Evolutionary conservation across 2,797 vertebrate species (phyloP), one percentile per base, ranked within the genome.

Genomic region (Ciconia nigra): DNA sequence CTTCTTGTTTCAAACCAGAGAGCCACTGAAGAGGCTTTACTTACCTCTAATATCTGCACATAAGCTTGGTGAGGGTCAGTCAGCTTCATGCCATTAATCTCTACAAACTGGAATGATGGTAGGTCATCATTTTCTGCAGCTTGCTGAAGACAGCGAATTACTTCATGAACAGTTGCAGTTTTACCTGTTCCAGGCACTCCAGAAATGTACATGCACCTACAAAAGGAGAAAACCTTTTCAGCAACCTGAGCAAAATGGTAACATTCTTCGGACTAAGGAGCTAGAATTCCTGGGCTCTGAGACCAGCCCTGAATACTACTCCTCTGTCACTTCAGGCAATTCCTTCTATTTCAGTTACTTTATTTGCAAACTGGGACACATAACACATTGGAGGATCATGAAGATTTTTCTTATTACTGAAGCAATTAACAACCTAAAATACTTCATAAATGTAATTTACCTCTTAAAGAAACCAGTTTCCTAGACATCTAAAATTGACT

Each of bases 71-170:
- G 99, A 49, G 99, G 99, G 81, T 99, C 99, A 3, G 99, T 99
- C 98, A 99, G 99, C 98, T 99, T 99, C 99, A 99, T 99, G 94
- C 99, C 99, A 62, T 99, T 99, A 95, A 99, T 99, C 96, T 99
- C 99, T 19, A 99, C 87, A 69, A 98, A 99, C 67, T 91, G 95
- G 96, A 99, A 99, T 2, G 98, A 58, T 1, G 99, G 99, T 41
- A 99, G 95, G 12, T 99, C 98, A 3, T 99, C 98, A 21, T 97
- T 94, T 63, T 99, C 98, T 8, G 98, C 97, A 5, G 99, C 98
- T 54, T 98, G 98, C 96, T 99, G 98, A 80, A 99, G 98, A 44
- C 98, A 99, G 52, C 98, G 98, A 72, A 99, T 98, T 42, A 99
- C 99, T 94, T 99, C 99, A 1, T 99, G 99, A 31, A 99, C 99